phyloP scores from a whole-genome alignment of 2,888 invertebrate species.

The Fragum sueziense region DNA sequence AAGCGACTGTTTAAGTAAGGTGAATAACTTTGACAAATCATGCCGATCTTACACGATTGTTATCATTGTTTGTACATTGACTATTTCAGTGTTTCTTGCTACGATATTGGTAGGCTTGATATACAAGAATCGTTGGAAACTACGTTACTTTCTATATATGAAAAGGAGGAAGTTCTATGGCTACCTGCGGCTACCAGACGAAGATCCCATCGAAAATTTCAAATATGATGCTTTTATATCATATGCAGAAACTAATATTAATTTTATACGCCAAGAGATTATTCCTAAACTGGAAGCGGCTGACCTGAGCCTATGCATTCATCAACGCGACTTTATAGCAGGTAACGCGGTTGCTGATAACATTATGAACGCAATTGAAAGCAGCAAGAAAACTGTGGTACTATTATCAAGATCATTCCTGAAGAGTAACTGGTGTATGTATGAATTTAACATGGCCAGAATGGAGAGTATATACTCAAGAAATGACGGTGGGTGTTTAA shows the following conservation, averaged over 20 bases:
- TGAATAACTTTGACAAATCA: conserved; percentile 1
- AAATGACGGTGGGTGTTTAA: not conserved
- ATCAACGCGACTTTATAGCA: conserved; percentile 63
- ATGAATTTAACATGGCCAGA: conserved; percentile 66
- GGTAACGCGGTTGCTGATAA: conserved; percentile 62
- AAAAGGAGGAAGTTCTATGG: conserved; percentile 32
- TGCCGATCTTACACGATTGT: conserved; percentile 10
- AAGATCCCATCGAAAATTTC: conserved; percentile 17
- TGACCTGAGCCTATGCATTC: conserved; percentile 60
- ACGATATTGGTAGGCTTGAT: conserved; percentile 33
- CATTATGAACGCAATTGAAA: conserved; percentile 59
- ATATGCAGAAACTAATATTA: conserved; percentile 31
- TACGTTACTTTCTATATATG: conserved; percentile 52
- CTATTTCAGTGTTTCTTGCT: conserved; percentile 22
- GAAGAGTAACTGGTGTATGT: conserved; percentile 62
- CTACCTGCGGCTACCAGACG: not conserved
- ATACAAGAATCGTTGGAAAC: conserved; percentile 54
- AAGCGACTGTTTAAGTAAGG: not conserved
- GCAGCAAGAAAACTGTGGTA: conserved; percentile 63
- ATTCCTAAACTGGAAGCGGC: conserved; percentile 25
- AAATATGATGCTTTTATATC: conserved; percentile 45
- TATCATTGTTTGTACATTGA: conserved; percentile 16
- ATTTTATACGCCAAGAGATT: conserved; percentile 20
- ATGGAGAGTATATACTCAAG: conserved; percentile 58
- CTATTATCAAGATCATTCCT: conserved; percentile 58